phyloP scores from a whole-genome alignment of 2,797 vertebrate species.

The Trachops cirrhosus region DNA sequence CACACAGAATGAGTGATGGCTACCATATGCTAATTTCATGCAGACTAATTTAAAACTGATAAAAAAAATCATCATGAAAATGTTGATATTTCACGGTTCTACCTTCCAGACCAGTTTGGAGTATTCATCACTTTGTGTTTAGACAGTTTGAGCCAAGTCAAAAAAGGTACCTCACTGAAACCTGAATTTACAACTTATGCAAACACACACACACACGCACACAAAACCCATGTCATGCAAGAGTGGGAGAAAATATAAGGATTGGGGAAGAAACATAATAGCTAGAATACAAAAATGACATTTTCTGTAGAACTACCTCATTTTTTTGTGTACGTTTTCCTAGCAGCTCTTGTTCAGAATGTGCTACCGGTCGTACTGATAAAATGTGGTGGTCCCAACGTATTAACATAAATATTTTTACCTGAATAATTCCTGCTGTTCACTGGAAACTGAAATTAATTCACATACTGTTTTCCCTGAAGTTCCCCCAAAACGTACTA shows the following conservation, averaged over 20 bases:
- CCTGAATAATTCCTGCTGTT: constrained; percentile 71
- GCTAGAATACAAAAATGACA: constrained; percentile 51
- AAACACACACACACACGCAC: too few species aligned
- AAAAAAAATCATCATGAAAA: constrained; percentile 57
- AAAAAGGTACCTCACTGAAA: constrained; percentile 58
- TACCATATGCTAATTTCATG: constrained; percentile 58
- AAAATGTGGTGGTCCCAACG: constrained; percentile 59
- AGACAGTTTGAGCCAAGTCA: constrained; percentile 67
- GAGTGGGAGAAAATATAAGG: constrained; percentile 43
- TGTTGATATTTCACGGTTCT: constrained; percentile 33
- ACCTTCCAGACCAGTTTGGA: constrained; percentile 65
- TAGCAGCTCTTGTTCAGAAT: constrained; percentile 76
- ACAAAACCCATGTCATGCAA: constrained; percentile 34
- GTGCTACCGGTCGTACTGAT: constrained; percentile 56
- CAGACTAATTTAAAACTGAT: constrained; percentile 65
- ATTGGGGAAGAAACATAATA: constrained; percentile 35
- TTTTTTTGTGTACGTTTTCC: constrained; percentile 51
- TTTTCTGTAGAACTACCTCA: constrained; percentile 47
- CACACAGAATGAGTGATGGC: neutral
- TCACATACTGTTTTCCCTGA: neutral
- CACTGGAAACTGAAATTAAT: constrained; percentile 53
- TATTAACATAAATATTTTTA: constrained; percentile 74
- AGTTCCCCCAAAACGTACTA: neutral
- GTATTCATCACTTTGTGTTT: constrained; percentile 60
- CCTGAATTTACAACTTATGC: constrained; percentile 60